phyloP scores from a whole-genome alignment of 2,888 invertebrate species.

The Perizoma flavofasciatum region DNA sequence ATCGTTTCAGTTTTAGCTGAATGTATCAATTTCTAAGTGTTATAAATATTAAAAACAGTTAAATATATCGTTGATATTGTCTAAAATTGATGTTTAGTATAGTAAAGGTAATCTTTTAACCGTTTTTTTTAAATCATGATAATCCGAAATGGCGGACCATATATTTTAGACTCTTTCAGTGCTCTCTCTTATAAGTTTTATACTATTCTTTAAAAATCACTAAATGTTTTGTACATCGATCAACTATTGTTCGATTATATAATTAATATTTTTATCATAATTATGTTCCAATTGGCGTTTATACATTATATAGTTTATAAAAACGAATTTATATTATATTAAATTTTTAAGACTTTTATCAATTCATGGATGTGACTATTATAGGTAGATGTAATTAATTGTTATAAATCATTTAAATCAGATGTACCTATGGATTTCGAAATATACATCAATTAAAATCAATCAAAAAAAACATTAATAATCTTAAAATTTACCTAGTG shows the following conservation, averaged over 20 bases:
- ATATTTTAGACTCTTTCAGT: background rate
- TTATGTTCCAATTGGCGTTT: constrained; percentile 34
- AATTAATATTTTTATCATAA: constrained; percentile 15
- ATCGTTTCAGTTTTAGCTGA: no score
- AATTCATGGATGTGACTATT: constrained; percentile 69
- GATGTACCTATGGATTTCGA: background rate
- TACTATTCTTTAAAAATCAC: no score
- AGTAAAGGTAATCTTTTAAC: no score
- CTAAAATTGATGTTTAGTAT: no score
- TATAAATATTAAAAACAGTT: constrained; percentile 4
- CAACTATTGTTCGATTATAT: constrained; percentile 23
- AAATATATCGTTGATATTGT: no score
- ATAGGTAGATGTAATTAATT: constrained; percentile 30
- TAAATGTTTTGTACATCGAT: constrained; percentile 6
- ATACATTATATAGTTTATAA: constrained; percentile 41
- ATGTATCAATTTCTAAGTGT: no score
- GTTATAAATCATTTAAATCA: constrained; percentile 30
- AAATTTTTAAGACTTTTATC: constrained; percentile 32
- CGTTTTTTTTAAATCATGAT: background rate
- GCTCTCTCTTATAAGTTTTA: no score
- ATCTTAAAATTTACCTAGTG: no score
- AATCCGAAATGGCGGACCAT: constrained; percentile 5
- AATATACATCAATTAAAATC: no score
- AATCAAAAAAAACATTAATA: no score
- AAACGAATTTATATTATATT: constrained; percentile 52